phyloP scores from a whole-genome alignment of 2,797 vertebrate species.

The Ficedula albicollis region DNA sequence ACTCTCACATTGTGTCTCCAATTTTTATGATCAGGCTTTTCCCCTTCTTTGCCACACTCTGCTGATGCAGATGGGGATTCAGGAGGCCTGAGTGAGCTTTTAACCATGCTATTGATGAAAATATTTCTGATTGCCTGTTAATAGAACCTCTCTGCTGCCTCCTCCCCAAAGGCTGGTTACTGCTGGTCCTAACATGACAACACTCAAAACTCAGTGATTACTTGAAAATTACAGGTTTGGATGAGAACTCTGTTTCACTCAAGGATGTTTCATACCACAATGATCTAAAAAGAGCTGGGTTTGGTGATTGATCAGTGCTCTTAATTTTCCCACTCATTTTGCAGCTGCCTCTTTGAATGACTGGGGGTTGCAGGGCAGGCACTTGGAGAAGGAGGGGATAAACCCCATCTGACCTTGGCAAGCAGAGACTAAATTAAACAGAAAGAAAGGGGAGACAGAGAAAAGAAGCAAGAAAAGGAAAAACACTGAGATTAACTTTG shows the following conservation, averaged over 20 bases:
- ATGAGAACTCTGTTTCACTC: not conserved
- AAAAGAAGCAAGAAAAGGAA: not conserved
- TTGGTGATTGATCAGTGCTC: not conserved
- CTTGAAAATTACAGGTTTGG: conserved; percentile 29
- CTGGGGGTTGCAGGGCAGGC: not conserved
- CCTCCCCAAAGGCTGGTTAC: not conserved
- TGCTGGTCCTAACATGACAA: not conserved
- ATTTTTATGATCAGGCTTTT: not conserved
- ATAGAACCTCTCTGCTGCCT: conserved; percentile 51
- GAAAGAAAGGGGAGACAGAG: not conserved
- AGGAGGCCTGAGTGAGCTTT: not conserved
- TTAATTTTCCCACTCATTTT: not conserved
- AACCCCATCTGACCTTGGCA: not conserved
- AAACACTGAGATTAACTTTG: not conserved
- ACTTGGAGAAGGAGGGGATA: not conserved
- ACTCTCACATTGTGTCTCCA: not conserved
- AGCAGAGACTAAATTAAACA: not conserved
- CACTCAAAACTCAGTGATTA: not conserved
- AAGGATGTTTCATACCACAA: not conserved
- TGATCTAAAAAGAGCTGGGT: not conserved
- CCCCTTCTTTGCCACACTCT: not conserved
- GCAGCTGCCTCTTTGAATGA: not conserved
- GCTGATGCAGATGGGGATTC: not conserved
- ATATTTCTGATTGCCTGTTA: not conserved
- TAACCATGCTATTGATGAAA: not conserved